Evolutionary conservation across 2,797 vertebrate genomes (phyloP), one percentile per base, ranked within the genome.

Genomic region (Gallirallus australis): DNA sequence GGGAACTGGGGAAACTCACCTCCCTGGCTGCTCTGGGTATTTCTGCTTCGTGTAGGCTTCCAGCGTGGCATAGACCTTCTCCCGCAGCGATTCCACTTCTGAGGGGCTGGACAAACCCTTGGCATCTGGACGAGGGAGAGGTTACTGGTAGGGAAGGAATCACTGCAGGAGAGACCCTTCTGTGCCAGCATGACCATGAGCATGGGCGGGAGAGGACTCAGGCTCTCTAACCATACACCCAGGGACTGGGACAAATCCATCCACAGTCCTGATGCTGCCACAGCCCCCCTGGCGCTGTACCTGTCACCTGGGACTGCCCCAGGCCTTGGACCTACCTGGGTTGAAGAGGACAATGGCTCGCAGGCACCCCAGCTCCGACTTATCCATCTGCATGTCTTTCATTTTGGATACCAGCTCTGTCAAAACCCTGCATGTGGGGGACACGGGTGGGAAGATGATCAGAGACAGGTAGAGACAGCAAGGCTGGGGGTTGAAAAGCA

Each of bases 371-470:
- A 99, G 97, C 97, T 99, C 99, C 0, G 99, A 99, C 94, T 99
- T 99, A 91, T 99, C 99, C 99, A 99, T 99, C 98, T 99, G 98
- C 99, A 99, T 99, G 86, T 99, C 99, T 94, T 99, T 99, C 99
- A 99, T 99, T 98, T 99, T 99, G 72, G 99, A 99, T 52, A 99
- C 99, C 86, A 99, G 96, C 96, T 99, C 99, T 30, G 99, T 99
- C 75, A 99, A 97, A 52, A 99, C 99, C 97, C 99, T 99, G 97
- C 3, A 7, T 9, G 68, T 27, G 14, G n/a, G 50, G 40, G 31
- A 96, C 54, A 91, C 2, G 52, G 75, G 10, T 40, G n/a, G 23
- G 75, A 63, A 92, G n/a, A 50, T 5, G 2, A 6, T 42, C 54
- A 86, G 37, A 76, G 11, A 56, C 11, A 18, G n/a, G 37, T 64